These are phyloP conservation scores for Campylomormyrus numenius DNA, from an alignment of 2,113 vertebrate genomes.

Conservation along the genomic window DNA sequence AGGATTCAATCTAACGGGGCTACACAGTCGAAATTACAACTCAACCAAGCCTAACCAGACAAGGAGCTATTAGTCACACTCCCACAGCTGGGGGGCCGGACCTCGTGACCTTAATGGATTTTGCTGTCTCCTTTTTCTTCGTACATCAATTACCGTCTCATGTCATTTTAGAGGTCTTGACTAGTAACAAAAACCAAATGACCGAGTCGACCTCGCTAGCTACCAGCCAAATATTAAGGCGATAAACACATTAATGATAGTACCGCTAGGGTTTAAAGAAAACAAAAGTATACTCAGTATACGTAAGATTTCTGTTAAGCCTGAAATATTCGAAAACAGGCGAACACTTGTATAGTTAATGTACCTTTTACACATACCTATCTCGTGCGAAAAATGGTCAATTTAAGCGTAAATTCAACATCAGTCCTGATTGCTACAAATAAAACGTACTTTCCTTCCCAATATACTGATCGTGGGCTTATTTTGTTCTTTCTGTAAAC, in stretches of 20 bases:
- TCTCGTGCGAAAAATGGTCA: background rate
- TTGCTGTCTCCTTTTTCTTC: background rate
- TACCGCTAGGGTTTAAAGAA: background rate
- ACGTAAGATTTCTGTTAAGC: background rate
- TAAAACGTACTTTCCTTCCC: background rate
- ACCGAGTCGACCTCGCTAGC: background rate
- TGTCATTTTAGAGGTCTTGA: background rate
- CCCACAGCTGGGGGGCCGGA: background rate
- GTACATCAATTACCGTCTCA: background rate
- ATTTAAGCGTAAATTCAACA: background rate
- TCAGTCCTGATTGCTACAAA: background rate
- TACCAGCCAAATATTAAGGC: background rate
- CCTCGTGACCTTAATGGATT: background rate
- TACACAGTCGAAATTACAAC: background rate
- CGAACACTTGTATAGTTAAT: background rate
- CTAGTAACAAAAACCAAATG: background rate
- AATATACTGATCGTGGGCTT: background rate
- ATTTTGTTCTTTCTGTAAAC: background rate
- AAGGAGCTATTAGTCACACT: background rate
- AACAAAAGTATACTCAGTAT: background rate
- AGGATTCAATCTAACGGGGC: background rate
- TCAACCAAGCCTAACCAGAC: background rate
- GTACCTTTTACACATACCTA: background rate
- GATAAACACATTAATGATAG: background rate
- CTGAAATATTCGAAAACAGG: background rate